phyloP scores from a whole-genome alignment of 2,888 invertebrate genomes.

The Cryptocheilus praepositus region DNA sequence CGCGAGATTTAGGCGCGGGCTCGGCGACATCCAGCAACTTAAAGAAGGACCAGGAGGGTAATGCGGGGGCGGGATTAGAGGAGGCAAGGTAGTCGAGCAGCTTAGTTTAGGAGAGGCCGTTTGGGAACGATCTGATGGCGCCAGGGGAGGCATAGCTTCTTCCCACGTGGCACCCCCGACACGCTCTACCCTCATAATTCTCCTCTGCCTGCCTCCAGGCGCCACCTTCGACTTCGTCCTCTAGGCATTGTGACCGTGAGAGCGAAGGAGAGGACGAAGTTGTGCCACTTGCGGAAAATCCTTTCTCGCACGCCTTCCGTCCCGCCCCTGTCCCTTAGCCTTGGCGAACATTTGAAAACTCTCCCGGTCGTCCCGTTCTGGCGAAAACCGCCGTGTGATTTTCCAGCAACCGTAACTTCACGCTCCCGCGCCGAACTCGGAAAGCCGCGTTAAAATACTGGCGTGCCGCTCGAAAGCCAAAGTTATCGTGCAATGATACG shows the following conservation, averaged over 20 bases:
- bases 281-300: constrained; percentile 3
- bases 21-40: constrained; percentile 21
- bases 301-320: constrained; percentile 20
- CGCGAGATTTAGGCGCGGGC: constrained; percentile 21
- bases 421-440: constrained; percentile 18
- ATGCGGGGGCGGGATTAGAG: constrained; percentile 27
- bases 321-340: constrained; percentile 7
- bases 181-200: constrained; percentile 70
- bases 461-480: not conserved
- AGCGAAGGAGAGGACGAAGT: constrained; percentile 31
- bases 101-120: constrained; percentile 72
- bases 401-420: constrained; percentile 37
- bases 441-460: constrained; percentile 19
- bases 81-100: constrained; percentile 60
- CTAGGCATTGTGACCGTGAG: constrained; percentile 33
- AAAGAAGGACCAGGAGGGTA: constrained; percentile 33
- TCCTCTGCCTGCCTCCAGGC: constrained; percentile 52
- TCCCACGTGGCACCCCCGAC: constrained; percentile 67
- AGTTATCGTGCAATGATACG: constrained; percentile 17
- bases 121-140: constrained; percentile 72
- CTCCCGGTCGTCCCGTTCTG: constrained; percentile 11
- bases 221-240: constrained; percentile 47
- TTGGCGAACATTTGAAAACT: constrained; percentile 9
- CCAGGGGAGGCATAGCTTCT: constrained; percentile 73
- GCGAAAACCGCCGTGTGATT: constrained; percentile 48